A percentile compares a stretch with the other conserved stretches of the same genome.
phyloP scores from a whole-genome alignment of 2,113 vertebrate genomes.

The Xerus inauris region DNA sequence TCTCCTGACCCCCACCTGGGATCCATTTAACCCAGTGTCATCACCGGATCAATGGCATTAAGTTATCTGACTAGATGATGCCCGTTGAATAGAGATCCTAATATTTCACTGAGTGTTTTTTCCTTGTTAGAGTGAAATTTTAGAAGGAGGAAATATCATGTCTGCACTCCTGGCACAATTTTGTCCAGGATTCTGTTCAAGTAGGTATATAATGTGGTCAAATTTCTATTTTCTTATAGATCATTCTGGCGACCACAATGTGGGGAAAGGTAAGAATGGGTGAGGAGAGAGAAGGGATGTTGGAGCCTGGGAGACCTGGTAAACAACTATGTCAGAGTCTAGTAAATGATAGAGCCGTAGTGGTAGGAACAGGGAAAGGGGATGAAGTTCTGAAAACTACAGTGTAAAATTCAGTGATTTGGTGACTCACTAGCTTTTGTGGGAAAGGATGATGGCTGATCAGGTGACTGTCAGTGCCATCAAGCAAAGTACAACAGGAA shows the following conservation, averaged over 20 bases:
- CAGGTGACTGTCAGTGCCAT: background rate
- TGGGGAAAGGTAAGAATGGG: too few relatives aligned
- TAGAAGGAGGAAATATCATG: background rate
- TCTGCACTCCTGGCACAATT: background rate
- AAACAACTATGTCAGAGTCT: background rate
- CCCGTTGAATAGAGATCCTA: background rate
- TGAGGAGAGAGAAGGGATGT: background rate
- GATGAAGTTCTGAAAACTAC: background rate
- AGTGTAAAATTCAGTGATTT: background rate
- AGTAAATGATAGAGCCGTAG: background rate
- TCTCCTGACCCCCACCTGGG: background rate
- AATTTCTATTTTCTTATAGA: background rate
- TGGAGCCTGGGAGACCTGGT: background rate
- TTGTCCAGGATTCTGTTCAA: constrained; percentile 1
- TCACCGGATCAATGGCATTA: background rate
- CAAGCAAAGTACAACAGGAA: background rate
- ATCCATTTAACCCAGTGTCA: background rate
- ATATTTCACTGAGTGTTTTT: background rate
- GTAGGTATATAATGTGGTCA: background rate
- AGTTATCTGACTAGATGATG: background rate
- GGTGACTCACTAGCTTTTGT: background rate
- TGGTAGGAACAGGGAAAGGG: background rate
- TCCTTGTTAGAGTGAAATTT: background rate
- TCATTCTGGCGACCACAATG: background rate
- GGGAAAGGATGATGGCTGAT: background rate